Evolutionary conservation across 2,113 vertebrate genomes (phyloP).

Genomic region (Chrysemys picta): DNA sequence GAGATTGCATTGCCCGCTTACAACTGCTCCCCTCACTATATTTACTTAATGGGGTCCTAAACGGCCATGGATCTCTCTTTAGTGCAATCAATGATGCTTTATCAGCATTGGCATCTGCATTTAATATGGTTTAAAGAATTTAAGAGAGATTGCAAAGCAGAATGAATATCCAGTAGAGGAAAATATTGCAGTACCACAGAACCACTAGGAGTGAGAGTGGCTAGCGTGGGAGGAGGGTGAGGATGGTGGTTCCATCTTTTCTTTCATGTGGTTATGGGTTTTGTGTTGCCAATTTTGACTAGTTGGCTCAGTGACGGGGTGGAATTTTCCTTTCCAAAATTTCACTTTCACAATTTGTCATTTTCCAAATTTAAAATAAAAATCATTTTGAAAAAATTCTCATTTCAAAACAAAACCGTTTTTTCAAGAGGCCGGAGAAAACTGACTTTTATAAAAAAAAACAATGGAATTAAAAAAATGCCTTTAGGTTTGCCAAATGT

Average conservation of each 20-base stretch:
- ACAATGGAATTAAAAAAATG: accelerated
- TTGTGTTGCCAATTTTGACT: background rate
- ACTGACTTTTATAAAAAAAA: background rate
- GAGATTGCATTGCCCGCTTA: constrained; percentile 36
- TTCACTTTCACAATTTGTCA: accelerated
- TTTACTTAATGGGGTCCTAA: background rate
- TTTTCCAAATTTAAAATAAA: background rate
- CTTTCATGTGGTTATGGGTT: accelerated
- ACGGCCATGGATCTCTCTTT: background rate
- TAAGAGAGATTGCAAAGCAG: background rate
- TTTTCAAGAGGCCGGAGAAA: background rate
- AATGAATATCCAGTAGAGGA: background rate
- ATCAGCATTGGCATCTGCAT: background rate
- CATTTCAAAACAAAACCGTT: background rate
- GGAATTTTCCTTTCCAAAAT: background rate
- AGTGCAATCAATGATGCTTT: background rate
- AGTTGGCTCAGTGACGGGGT: background rate
- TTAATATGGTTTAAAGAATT: background rate
- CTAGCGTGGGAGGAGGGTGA: background rate
- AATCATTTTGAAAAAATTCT: background rate
- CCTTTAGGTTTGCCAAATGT: background rate
- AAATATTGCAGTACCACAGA: background rate
- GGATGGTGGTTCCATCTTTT: background rate
- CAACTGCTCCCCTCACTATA: background rate
- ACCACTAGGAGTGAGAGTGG: accelerated